Percentiles rank a stretch among this genome's conserved stretches.
Conservation (phyloP, 2,113 vertebrate species). For the Rissa tridactyla region DNA sequence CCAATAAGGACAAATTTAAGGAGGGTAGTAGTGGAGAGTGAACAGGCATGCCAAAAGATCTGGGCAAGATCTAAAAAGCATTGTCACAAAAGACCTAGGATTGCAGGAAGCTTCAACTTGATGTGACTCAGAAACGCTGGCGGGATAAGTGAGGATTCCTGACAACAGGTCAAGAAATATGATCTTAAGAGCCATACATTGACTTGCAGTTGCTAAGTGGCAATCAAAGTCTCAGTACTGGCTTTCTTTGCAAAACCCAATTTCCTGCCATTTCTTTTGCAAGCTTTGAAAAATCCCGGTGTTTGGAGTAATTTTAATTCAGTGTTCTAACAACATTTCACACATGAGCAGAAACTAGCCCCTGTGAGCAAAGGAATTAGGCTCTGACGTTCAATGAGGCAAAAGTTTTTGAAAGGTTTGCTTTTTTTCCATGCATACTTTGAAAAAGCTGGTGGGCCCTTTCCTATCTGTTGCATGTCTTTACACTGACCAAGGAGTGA, state of each 20-base stretch:
- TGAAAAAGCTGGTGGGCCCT: neutral
- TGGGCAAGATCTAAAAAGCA: neutral
- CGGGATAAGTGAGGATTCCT: neutral
- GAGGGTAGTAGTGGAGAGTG: neutral
- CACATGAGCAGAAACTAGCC: neutral
- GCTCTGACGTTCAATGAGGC: neutral
- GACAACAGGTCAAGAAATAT: neutral
- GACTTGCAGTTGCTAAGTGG: neutral
- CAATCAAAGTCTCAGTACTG: neutral
- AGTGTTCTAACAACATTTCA: neutral
- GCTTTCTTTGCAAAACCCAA: neutral
- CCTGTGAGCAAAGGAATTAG: neutral
- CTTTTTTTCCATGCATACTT: neutral
- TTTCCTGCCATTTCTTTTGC: neutral
- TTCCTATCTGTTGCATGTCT: neutral
- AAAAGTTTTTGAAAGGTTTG: neutral
- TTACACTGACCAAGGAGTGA: neutral
- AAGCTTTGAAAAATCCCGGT: neutral
- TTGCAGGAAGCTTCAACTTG: neutral
- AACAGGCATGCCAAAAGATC: neutral
- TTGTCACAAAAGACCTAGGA: neutral
- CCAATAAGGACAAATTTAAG: neutral
- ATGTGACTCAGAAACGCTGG: neutral
- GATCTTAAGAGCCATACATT: neutral
- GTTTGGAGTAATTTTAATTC: neutral